Conservation (phyloP, 2,797 vertebrate genomes). For the Macropus fuliginosus region DNA sequence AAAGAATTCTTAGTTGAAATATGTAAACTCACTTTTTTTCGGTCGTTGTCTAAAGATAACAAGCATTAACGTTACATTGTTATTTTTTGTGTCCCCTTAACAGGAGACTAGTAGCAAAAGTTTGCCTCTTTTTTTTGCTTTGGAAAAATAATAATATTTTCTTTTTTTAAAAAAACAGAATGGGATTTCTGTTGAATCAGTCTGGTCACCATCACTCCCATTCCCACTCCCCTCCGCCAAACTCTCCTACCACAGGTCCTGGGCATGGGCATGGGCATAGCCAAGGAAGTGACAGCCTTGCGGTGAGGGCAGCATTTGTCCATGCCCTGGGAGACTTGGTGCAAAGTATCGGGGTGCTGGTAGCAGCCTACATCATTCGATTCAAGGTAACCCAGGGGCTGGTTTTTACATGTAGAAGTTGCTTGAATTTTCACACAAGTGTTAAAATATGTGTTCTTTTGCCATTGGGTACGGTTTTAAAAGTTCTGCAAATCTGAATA, state of each 20-base stretch:
- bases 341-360: slow-evolving; percentile 96
- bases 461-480: neutral
- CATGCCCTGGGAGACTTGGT: slow-evolving; percentile 96
- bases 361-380: slow-evolving; percentile 96
- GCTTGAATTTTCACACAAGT: neutral
- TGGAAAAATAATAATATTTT: slow-evolving; percentile 65
- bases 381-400: slow-evolving; percentile 91
- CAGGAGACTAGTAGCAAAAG: slow-evolving; percentile 42
- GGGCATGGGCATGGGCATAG: slow-evolving; percentile 80
- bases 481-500: neutral
- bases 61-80: neutral
- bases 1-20: neutral
- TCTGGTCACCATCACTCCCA: slow-evolving; percentile 94
- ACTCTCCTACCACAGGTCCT: slow-evolving; percentile 66
- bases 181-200: slow-evolving; percentile 97
- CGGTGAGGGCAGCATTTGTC: slow-evolving; percentile 95
- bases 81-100: slow-evolving; percentile 21
- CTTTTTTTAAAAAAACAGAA: slow-evolving; percentile 87
- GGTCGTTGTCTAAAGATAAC: neutral
- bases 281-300: slow-evolving; percentile 89
- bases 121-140: slow-evolving; percentile 7
- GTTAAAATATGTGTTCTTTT: neutral
- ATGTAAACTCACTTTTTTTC: neutral
- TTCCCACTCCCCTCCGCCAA: slow-evolving; percentile 84
- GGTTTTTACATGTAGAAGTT: neutral